Base-by-base conservation (phyloP, 1,140 invertebrate genomes). In the Hyles euphorbiae region DNA sequence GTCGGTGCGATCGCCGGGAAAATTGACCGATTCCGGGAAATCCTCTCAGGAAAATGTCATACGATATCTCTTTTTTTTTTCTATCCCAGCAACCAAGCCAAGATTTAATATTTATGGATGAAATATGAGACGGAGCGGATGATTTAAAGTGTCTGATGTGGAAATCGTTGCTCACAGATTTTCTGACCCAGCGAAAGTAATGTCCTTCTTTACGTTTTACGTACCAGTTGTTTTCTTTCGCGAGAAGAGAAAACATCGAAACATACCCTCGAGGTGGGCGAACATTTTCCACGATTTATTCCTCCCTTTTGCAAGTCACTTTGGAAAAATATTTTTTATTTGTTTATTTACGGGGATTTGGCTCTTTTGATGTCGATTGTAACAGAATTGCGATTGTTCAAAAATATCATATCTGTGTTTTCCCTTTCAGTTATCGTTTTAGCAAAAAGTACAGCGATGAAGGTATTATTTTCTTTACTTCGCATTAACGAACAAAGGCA, bases 21-120 rank as follows among this genome's bases (percentile, higher is more conserved):
- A 88, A 88, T 87, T 84, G 79, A 81, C 83, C 81, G 78, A 88
- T 84, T 85, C 77, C 74, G 70, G 69, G 67, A 78, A 84, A 85
- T 83, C 75, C 76, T 75, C 72, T 53, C 63, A 75, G 69, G 72
- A 67, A 84, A 85, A 85, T 76, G 83, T 81, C 78, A 83, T 68
- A 72, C 72, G 74, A 84, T 81, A 85, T 78, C 81, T 71, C 68
- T 74, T 83, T 86, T 69, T 86, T 69, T 80, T 87, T 83, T 87
- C 81, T 79, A 76, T 81, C 68, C 70, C 70, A 73, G 58, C 70
- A 74, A 73, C 78, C 78, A 63, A 78, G 73, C 67, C 79, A 76
- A 81, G 72, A 83, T 85, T 88, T 88, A 87, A 88, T 88, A 88
- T 88, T 88, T 87, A 88, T 87, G 80, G 83, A 81, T 80, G 81